Conservation (phyloP, 2,113 vertebrate genomes). For the Zootoca vivipara region DNA sequence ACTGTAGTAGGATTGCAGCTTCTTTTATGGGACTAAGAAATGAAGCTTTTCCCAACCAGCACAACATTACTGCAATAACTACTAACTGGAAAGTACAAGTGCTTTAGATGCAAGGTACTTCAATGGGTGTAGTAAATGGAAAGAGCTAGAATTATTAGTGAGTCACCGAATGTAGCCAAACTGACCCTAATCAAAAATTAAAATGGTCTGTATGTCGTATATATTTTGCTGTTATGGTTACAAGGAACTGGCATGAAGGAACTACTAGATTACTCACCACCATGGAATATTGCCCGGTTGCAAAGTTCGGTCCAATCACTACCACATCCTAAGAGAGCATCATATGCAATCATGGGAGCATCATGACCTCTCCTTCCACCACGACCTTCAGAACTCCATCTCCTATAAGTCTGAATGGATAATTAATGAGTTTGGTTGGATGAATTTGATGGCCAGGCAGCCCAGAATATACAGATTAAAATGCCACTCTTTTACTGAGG, state of each 20-base stretch:
- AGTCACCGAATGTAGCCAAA: neutral
- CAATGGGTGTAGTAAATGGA: neutral
- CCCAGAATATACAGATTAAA: neutral
- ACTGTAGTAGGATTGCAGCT: no score
- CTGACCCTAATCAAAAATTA: neutral
- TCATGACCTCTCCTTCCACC: constrained; percentile 90
- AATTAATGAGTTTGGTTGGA: neutral
- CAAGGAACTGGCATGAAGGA: neutral
- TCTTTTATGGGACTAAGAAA: neutral
- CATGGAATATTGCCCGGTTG: constrained; percentile 91
- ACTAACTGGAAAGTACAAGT: neutral
- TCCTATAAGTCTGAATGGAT: constrained; percentile 83
- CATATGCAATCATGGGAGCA: constrained; percentile 97
- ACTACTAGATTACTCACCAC: constrained; percentile 78
- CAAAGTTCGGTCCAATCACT: constrained; percentile 89
- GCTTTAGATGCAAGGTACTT: neutral
- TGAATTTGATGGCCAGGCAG: neutral
- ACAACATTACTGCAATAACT: neutral
- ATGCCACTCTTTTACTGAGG: no score
- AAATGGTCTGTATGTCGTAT: neutral
- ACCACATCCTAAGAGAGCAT: constrained; percentile 87
- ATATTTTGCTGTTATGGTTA: neutral
- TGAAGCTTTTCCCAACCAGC: neutral
- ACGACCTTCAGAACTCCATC: constrained; percentile 94
- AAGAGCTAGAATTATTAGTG: neutral